Percentiles rank a stretch among this genome's conserved stretches.
Evolutionary conservation across 2,113 vertebrate species (phyloP).

Genomic region (Phylloscopus trochiloides): DNA sequence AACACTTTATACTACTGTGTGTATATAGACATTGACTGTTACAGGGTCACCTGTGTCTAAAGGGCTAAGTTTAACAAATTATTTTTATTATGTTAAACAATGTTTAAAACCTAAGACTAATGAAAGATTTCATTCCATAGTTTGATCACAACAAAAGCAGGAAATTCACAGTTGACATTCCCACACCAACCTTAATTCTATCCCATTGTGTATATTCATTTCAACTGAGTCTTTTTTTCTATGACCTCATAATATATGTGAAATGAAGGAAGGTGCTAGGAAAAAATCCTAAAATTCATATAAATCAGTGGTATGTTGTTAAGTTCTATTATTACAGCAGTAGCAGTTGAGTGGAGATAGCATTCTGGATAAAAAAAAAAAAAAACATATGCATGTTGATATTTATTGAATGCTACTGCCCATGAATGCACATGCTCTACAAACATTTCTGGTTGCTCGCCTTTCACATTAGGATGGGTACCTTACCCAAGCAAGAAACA

Average conservation of each 20-base stretch:
- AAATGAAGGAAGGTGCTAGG: conserved; percentile 33
- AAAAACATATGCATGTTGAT: not conserved
- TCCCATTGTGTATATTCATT: conserved; percentile 28
- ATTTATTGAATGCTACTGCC: not conserved
- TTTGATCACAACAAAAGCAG: conserved; percentile 14
- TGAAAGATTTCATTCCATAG: not conserved
- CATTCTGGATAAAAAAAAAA: not conserved
- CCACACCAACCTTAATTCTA: conserved; percentile 2
- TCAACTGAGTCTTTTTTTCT: conserved; percentile 1
- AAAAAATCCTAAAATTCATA: not conserved
- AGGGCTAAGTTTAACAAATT: not conserved
- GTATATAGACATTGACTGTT: not conserved
- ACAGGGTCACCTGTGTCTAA: not conserved
- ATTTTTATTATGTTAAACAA: not conserved
- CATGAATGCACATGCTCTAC: not conserved
- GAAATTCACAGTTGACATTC: conserved; percentile 30
- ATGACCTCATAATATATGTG: conserved; percentile 13
- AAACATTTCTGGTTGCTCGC: not conserved
- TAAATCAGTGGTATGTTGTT: not conserved
- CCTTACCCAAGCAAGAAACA: not conserved
- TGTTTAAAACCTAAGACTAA: not conserved
- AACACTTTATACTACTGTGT: not conserved
- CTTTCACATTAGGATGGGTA: not conserved
- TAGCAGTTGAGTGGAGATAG: not conserved
- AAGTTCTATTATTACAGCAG: not conserved